phyloP scores from a whole-genome alignment of 2,113 vertebrate species.

The Eretmodus cyanostictus region DNA sequence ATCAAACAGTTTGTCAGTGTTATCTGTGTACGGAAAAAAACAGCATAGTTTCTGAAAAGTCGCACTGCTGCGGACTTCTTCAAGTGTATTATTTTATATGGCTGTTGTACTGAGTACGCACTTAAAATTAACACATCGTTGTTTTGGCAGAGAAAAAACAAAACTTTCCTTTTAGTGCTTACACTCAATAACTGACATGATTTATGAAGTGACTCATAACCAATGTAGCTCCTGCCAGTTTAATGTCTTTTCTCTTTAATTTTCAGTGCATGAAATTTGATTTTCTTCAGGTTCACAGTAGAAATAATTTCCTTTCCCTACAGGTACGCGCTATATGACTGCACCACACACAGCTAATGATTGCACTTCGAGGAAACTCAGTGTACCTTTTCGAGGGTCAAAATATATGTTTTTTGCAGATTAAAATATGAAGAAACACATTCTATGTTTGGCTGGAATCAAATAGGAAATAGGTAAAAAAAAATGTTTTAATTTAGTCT shows the following conservation, averaged over 20 bases:
- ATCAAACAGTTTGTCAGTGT: neutral
- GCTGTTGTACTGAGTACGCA: neutral
- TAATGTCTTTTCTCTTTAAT: neutral
- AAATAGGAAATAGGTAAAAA: neutral
- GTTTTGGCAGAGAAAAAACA: neutral
- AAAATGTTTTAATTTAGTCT: neutral
- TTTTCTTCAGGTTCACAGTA: neutral
- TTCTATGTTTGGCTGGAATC: neutral
- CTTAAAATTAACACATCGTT: neutral
- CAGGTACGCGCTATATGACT: neutral
- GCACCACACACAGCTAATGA: neutral
- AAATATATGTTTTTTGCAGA: neutral
- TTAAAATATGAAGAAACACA: neutral
- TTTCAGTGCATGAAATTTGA: neutral
- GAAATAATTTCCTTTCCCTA: neutral
- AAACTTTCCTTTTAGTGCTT: neutral
- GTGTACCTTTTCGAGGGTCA: neutral
- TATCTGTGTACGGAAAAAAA: neutral
- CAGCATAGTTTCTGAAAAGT: neutral
- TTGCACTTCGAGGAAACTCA: neutral
- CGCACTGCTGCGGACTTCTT: rapidly evolving
- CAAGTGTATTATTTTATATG: neutral
- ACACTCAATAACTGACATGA: neutral
- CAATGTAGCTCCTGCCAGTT: neutral
- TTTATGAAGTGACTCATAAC: neutral